Evolutionary conservation across 2,888 invertebrate genomes (phyloP).

Genomic region (Dorcus parallelipipedus): DNA sequence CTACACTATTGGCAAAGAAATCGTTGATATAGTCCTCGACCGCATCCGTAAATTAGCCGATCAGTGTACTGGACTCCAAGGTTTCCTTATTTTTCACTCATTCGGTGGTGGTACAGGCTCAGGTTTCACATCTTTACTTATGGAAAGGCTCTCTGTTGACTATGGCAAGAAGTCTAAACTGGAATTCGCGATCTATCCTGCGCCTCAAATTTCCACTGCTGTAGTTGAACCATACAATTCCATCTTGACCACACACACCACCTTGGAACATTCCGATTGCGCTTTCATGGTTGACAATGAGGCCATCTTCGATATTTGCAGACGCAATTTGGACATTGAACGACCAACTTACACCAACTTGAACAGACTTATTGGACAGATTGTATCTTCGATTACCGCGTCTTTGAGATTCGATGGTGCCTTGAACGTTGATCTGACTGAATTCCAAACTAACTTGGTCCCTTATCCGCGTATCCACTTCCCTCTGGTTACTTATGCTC

Average conservation of each 20-base stretch:
- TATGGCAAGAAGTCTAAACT: constrained; percentile 93
- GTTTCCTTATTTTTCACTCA: constrained; percentile 92
- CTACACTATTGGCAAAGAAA: constrained; percentile 88
- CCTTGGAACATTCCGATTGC: no score
- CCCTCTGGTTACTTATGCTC: no score
- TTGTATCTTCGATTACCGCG: no score
- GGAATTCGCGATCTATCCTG: constrained; percentile 92
- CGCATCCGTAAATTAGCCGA: constrained; percentile 78
- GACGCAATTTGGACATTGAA: no score
- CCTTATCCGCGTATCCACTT: no score
- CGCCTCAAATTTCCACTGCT: constrained; percentile 87
- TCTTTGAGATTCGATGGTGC: no score
- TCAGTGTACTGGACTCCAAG: constrained; percentile 81
- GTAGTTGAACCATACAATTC: constrained; percentile 98
- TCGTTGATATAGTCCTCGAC: constrained; percentile 80
- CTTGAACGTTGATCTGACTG: no score
- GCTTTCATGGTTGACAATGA: no score
- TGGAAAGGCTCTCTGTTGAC: constrained; percentile 88
- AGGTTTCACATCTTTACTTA: constrained; percentile 86
- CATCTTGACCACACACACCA: constrained; percentile 63
- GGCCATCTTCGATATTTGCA: no score
- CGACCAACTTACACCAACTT: no score
- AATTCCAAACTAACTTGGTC: no score
- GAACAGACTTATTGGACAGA: no score
- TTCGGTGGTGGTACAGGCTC: constrained; percentile 90